Evolutionary conservation across 2,113 vertebrate genomes (phyloP).

Genomic region (Catharus minimus): DNA sequence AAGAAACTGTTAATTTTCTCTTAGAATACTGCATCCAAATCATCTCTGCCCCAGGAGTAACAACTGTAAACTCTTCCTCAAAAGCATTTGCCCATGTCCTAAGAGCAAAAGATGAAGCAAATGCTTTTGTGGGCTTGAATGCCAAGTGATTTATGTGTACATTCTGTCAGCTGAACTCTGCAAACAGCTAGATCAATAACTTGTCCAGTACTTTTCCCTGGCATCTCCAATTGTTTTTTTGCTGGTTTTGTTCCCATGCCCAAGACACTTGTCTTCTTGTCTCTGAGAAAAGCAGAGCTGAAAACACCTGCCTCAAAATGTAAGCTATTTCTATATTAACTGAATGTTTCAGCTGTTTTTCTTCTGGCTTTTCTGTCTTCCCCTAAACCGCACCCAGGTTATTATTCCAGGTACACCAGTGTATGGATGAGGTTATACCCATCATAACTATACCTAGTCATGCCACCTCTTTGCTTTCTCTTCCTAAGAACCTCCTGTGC

Average conservation of each 20-base stretch:
- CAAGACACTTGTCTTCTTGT: neutral
- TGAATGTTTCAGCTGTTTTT: neutral
- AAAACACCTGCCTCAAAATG: neutral
- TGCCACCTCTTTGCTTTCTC: neutral
- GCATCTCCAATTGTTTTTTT: neutral
- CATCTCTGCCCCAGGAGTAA: neutral
- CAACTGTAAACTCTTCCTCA: neutral
- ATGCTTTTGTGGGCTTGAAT: neutral
- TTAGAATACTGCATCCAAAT: neutral
- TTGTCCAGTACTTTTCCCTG: neutral
- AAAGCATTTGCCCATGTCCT: neutral
- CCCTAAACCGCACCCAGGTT: neutral
- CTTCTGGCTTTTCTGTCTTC: neutral
- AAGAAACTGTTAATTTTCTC: neutral
- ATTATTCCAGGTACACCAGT: neutral
- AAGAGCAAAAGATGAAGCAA: neutral
- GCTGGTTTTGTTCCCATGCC: neutral
- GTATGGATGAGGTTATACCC: neutral
- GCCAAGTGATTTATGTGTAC: neutral
- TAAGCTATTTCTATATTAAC: neutral
- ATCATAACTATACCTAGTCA: rapidly evolving
- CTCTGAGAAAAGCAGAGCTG: neutral
- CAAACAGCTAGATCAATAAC: neutral
- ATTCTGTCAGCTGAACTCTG: neutral
- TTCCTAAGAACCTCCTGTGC: neutral